Percentiles rank a stretch among this genome's conserved stretches.
These are phyloP conservation scores for Peromyscus leucopus DNA, from an alignment of 2,113 vertebrate species.

Conservation along the genomic window DNA sequence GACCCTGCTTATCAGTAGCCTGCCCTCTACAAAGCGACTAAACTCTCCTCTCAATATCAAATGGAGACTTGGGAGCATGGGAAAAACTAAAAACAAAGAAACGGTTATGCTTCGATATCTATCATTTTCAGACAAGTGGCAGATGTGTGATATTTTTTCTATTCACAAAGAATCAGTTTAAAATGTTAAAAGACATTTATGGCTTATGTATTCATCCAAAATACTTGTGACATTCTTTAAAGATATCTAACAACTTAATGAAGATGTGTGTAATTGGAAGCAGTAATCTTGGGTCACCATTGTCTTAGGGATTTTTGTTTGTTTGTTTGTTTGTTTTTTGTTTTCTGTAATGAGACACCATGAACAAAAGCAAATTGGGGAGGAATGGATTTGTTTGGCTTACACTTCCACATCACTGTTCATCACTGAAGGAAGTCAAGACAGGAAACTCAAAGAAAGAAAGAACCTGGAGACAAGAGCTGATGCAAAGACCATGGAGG, in stretches of 20 bases:
- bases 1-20: background rate
- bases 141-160: background rate
- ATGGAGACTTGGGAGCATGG: background rate
- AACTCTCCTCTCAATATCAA: background rate
- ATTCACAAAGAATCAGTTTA: conserved; percentile 21
- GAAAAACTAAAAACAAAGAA: background rate
- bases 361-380: background rate
- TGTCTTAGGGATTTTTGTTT: background rate
- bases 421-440: background rate
- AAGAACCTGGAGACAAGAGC: no score
- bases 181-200: background rate
- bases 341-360: background rate
- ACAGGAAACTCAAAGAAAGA: background rate
- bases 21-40: background rate
- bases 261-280: background rate
- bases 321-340: no score
- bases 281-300: background rate
- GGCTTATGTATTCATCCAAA: background rate
- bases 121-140: background rate
- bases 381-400: background rate
- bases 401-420: background rate
- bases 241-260: background rate
- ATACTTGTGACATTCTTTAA: background rate
- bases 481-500: background rate
- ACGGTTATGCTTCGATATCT: background rate